Base-by-base conservation (phyloP, 2,797 vertebrate genomes). In the Malacoctenus gilli region DNA sequence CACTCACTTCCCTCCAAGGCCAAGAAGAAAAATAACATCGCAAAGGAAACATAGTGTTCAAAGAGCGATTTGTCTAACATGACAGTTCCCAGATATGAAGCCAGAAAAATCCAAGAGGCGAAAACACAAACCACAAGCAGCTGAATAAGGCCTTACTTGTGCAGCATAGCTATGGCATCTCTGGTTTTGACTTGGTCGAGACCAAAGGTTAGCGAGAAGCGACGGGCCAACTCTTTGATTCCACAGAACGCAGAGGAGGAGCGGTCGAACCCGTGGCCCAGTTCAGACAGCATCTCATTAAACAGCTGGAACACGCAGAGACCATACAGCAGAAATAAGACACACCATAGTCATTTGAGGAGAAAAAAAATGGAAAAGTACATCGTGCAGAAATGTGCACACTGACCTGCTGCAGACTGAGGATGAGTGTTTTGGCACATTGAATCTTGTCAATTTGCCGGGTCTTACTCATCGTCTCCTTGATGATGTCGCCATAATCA, bases 391-490 rank as follows among this genome's bases (percentile, higher is more conserved):
- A 28, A 3, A 9, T 1, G 34, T 25, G 47, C 12, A 2, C 12
- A 77, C 95, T 85, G 87, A 98, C 97, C 95, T 99, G 96, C 84
- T 99, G 97, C 82, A 99, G 93, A 88, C 97, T 98, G 86, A 99
- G 92, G 85, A 99, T 98, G 83, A 99, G 95, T 0, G 97, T 99
- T 90, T 99, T 99, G 83, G 97, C 96, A 93, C 97, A 99, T 32
- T 98, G 97, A 82, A 99, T 98, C 90, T 99, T 99, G 87, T 99
- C 96, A 54, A 98, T 98, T 86, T 98, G 96, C 77, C 97, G 92
- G 37, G 96, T 98, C 91, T 99, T 99, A 88, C 96, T 98, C 96
- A 99, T 98, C 0, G 97, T 98, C 92, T 99, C 97, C 89, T 98
- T 99, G 89, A 99, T 99, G 82, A 99, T 98, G 85, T 99, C 97